A percentile compares a stretch with the other conserved stretches of the same genome.
phyloP scores from a whole-genome alignment of 1,140 invertebrate species.

The Lucilia cuprina region DNA sequence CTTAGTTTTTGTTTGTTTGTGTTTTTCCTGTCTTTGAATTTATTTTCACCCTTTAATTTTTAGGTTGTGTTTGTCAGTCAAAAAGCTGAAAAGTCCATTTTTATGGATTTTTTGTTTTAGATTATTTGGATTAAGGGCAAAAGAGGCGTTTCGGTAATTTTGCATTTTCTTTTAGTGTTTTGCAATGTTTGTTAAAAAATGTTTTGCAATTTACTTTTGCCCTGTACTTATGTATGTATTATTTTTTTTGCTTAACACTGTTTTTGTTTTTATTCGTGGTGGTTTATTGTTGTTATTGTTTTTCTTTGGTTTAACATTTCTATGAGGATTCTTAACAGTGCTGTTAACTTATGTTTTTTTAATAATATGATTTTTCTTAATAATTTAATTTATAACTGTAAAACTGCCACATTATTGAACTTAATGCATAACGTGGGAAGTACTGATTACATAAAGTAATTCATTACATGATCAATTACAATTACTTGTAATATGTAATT shows the following conservation, averaged over 20 bases:
- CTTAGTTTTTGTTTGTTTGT: neutral
- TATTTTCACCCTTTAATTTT: neutral
- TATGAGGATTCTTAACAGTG: neutral
- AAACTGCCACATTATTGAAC: too few relatives aligned
- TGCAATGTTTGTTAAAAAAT: too few relatives aligned
- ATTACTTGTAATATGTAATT: too few relatives aligned
- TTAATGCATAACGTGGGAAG: too few relatives aligned
- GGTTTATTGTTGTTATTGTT: slow-evolving; percentile 3
- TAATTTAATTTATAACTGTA: too few relatives aligned
- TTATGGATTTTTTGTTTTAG: neutral
- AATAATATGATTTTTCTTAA: too few relatives aligned
- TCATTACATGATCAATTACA: too few relatives aligned
- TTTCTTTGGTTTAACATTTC: neutral
- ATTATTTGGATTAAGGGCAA: slow-evolving; percentile 17
- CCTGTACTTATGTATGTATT: neutral
- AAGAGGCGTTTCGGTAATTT: neutral
- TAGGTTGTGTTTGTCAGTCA: neutral
- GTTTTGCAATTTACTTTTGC: neutral
- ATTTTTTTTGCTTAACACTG: neutral
- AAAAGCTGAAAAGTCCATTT: neutral
- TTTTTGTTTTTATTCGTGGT: neutral
- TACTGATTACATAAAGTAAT: too few relatives aligned
- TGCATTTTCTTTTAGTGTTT: neutral
- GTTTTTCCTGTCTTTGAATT: neutral
- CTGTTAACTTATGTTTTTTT: too few relatives aligned